These are phyloP conservation scores for Heterodera carotae DNA, from an alignment of 1,140 invertebrate species.

Conservation along the genomic window DNA sequence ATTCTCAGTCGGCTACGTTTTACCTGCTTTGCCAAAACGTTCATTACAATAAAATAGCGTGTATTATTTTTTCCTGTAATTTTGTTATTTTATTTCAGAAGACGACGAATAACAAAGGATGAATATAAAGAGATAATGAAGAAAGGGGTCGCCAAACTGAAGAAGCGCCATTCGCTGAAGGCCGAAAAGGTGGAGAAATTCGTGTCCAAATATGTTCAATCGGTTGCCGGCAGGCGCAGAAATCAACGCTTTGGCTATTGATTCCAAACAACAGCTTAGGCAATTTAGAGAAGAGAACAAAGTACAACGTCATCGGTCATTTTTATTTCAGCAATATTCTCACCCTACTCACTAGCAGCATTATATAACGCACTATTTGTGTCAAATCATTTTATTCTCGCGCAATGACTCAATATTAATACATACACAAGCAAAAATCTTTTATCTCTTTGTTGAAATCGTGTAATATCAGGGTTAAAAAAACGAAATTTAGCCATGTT, in stretches of 20 bases:
- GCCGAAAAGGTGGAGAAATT: constrained; percentile 38
- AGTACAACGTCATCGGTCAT: too few relatives aligned
- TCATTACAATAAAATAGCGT: too few relatives aligned
- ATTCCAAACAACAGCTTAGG: not conserved
- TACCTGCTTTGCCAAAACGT: too few relatives aligned
- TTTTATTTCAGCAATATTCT: too few relatives aligned
- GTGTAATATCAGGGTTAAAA: not conserved
- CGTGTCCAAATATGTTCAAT: constrained; percentile 30
- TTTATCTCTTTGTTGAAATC: not conserved
- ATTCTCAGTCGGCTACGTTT: too few relatives aligned
- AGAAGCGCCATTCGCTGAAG: constrained; percentile 18
- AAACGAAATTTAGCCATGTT: not conserved
- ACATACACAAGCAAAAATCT: not conserved
- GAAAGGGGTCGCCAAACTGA: constrained; percentile 36
- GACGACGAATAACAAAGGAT: constrained; percentile 38
- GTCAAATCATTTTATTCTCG: too few relatives aligned
- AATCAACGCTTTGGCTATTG: not conserved
- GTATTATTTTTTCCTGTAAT: not conserved
- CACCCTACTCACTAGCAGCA: too few relatives aligned
- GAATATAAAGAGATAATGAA: constrained; percentile 47
- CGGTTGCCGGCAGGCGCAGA: not conserved
- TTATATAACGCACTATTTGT: too few relatives aligned
- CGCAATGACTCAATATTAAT: too few relatives aligned
- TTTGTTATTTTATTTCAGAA: constrained; percentile 33
- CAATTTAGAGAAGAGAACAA: not conserved